A percentile compares a stretch with the other conserved stretches of the same genome.
Conservation (phyloP, 92 coral and sea anemone genomes). For the Parazoanthus darwini region DNA sequence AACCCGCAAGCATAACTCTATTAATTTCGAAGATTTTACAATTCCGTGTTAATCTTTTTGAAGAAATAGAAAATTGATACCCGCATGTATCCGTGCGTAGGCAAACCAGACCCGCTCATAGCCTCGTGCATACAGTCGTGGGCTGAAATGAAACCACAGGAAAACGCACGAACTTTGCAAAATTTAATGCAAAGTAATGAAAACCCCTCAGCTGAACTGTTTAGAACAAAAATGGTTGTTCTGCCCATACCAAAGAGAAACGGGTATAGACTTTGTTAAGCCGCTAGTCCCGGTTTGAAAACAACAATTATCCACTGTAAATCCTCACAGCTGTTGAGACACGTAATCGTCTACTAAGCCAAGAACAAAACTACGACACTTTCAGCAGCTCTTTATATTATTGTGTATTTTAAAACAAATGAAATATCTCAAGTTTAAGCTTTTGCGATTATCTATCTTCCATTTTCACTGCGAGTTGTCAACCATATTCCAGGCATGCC, state of each 20-base stretch:
- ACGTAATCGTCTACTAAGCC: neutral
- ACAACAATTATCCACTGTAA: no score
- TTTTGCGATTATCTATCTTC: neutral
- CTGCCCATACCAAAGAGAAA: neutral
- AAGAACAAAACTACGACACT: neutral
- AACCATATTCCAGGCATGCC: neutral
- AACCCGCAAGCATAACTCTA: neutral
- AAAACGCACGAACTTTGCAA: neutral
- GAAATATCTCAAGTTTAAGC: neutral
- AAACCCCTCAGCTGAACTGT: neutral
- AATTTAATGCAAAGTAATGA: neutral
- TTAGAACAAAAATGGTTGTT: neutral
- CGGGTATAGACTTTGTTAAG: neutral
- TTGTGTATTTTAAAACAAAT: no score
- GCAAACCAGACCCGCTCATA: no score
- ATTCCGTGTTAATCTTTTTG: neutral
- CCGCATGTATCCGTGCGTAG: neutral
- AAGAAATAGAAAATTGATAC: neutral
- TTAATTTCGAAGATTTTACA: neutral
- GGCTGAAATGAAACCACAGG: neutral
- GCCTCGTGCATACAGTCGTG: no score
- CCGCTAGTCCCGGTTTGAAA: neutral
- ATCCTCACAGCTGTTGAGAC: no score
- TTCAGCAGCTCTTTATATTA: no score
- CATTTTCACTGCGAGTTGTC: neutral